phyloP scores from a whole-genome alignment of 1,140 invertebrate genomes.

The Sinonovacula constricta region DNA sequence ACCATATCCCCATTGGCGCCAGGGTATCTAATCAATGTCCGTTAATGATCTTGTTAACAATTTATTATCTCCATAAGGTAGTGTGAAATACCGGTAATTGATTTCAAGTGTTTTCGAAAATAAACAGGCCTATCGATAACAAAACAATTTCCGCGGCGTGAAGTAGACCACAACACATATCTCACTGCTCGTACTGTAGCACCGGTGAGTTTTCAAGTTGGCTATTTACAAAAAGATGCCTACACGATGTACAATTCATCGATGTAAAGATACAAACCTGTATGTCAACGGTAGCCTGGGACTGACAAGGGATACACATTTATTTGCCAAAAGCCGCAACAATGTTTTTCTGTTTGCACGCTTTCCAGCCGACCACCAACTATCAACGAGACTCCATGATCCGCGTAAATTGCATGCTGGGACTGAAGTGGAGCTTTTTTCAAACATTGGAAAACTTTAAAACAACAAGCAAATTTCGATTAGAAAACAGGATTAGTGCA shows the following conservation, averaged over 20 bases:
- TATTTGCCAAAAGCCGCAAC: conserved; percentile 51
- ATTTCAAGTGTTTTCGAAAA: conserved; percentile 52
- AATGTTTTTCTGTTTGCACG: conserved; percentile 43
- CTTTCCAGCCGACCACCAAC: no score
- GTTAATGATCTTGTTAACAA: conserved; percentile 49
- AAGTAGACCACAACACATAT: neutral
- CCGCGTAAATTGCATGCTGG: conserved; percentile 21
- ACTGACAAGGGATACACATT: conserved; percentile 44
- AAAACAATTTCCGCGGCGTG: conserved; percentile 33
- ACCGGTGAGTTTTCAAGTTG: conserved; percentile 22
- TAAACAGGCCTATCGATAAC: conserved; percentile 49
- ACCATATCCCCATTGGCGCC: conserved; percentile 49
- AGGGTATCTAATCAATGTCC: conserved; percentile 14
- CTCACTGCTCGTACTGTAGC: conserved; percentile 18
- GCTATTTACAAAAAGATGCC: conserved; percentile 47
- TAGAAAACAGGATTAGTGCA: conserved; percentile 48
- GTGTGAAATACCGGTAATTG: conserved; percentile 53
- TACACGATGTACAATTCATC: conserved; percentile 30
- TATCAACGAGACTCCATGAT: no score
- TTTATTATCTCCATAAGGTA: conserved; percentile 50
- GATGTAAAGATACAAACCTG: conserved; percentile 47
- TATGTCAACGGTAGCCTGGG: conserved; percentile 42
- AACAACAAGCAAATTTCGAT: conserved; percentile 49
- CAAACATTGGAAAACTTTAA: conserved; percentile 47
- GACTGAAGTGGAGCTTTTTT: conserved; percentile 40